Conservation (phyloP, 2,113 vertebrate species). For the Baryphthengus martii region DNA sequence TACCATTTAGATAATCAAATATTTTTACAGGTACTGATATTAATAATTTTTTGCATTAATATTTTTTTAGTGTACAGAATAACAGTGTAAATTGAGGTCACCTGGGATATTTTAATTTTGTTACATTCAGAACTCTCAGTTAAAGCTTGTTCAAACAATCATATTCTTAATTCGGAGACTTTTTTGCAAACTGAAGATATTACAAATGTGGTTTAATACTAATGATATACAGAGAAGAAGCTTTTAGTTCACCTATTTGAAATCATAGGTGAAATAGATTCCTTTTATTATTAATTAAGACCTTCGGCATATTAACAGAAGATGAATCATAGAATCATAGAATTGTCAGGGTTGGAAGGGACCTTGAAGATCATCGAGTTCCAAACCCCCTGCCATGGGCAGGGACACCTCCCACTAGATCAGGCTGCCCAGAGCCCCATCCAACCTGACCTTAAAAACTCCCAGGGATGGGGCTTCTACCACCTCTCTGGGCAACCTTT, state of each 20-base stretch:
- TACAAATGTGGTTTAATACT: not conserved
- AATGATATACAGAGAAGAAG: not conserved
- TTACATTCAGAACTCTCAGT: conserved; percentile 4
- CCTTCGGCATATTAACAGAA: not conserved
- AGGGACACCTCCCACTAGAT: too few species aligned
- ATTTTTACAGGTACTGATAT: not conserved
- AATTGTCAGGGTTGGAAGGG: too few species aligned
- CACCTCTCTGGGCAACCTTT: too few species aligned
- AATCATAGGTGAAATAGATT: not conserved
- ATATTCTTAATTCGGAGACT: not conserved
- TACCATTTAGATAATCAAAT: not conserved
- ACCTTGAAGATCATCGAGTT: too few species aligned
- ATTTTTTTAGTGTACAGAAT: not conserved
- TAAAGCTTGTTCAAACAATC: not conserved
- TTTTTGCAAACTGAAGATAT: not conserved
- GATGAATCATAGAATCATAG: too few species aligned
- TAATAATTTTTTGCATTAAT: not conserved
- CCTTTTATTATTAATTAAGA: not conserved
- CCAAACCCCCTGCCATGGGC: too few species aligned
- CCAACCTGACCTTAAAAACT: too few species aligned
- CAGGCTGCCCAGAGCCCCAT: too few species aligned
- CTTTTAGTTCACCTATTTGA: conserved; percentile 1
- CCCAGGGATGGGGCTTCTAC: too few species aligned
- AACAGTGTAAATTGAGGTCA: not conserved
- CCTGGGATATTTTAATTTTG: not conserved